These are phyloP conservation scores for Sarotherodon lohbergeri DNA, from an alignment of 2,113 vertebrate genomes.

Conservation along the genomic window DNA sequence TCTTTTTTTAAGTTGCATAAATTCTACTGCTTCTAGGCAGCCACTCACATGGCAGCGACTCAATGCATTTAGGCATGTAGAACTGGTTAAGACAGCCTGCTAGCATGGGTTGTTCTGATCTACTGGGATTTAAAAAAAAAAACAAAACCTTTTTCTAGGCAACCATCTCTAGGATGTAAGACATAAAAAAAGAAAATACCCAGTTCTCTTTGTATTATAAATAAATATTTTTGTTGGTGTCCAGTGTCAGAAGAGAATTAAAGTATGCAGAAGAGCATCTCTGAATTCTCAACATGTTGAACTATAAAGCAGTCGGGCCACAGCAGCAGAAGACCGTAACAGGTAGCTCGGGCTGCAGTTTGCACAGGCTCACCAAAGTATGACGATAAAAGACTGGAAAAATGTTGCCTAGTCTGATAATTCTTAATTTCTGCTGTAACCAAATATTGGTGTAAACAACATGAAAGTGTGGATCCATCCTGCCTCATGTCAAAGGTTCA, in stretches of 20 bases:
- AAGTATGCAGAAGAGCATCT: background rate
- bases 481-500: background rate
- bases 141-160: accelerated
- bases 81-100: background rate
- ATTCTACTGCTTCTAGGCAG: background rate
- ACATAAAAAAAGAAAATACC: background rate
- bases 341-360: background rate
- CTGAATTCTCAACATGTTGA: background rate
- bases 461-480: background rate
- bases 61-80: accelerated
- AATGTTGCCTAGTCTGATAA: background rate
- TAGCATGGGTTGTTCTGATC: background rate
- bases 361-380: accelerated
- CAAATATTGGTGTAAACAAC: background rate
- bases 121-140: background rate
- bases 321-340: background rate
- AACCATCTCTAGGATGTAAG: background rate
- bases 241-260: accelerated
- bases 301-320: background rate
- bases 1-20: background rate
- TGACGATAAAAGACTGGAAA: accelerated
- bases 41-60: background rate
- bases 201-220: background rate
- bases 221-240: background rate
- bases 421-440: background rate